A percentile compares a stretch with the other conserved stretches of the same genome.
phyloP scores from a whole-genome alignment of 2,113 vertebrate species.

The Hypomesus transpacificus region DNA sequence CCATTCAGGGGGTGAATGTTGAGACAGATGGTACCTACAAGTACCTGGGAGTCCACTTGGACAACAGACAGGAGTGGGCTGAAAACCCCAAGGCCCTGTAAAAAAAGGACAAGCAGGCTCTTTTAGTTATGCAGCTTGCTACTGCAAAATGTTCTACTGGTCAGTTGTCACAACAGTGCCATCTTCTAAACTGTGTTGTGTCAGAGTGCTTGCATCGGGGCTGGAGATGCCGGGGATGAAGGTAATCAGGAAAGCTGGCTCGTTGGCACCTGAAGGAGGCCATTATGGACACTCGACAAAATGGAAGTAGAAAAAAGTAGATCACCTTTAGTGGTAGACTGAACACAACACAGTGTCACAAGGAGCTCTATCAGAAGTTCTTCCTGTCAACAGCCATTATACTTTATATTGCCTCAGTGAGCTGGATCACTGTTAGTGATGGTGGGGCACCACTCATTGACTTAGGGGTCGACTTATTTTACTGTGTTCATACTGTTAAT shows the following conservation, averaged over 20 bases:
- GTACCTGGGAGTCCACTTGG: slow-evolving; percentile 1
- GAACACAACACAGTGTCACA: not conserved
- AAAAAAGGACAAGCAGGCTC: not conserved
- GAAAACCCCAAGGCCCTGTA: not conserved
- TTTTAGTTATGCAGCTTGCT: not conserved
- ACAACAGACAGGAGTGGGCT: not conserved
- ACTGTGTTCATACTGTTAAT: too few species aligned
- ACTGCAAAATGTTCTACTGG: not conserved
- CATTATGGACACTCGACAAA: not conserved
- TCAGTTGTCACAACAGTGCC: not conserved
- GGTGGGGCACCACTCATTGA: too few species aligned
- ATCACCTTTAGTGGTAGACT: not conserved
- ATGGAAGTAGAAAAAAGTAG: not conserved
- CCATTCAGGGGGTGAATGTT: not conserved
- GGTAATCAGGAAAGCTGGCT: not conserved
- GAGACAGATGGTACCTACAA: not conserved
- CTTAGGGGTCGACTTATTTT: too few species aligned
- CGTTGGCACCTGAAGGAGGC: not conserved
- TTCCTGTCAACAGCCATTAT: not conserved
- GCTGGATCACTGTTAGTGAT: too few species aligned
- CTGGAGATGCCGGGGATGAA: not conserved
- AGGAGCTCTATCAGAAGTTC: not conserved
- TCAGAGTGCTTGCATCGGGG: not conserved
- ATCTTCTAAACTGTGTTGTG: not conserved
- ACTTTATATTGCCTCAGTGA: not conserved